Conservation (phyloP, 2,113 vertebrate genomes). For the Trinectes maculatus region DNA sequence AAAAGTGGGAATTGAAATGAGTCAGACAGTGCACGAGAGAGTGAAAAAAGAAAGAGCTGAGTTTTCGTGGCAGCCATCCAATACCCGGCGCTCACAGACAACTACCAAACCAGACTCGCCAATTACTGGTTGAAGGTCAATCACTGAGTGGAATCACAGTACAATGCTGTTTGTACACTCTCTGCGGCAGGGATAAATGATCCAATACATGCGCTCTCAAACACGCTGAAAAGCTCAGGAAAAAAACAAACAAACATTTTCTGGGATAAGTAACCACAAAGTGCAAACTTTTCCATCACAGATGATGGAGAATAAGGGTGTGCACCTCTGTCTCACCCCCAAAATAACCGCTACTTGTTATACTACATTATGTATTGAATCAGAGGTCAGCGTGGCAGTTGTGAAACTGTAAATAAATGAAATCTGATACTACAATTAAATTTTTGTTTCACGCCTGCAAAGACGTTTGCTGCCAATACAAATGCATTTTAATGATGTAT, state of each 20-base stretch:
- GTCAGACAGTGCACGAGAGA: not conserved
- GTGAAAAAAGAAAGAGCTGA: conserved; percentile 8
- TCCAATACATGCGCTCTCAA: conserved; percentile 28
- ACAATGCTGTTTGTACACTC: conserved; percentile 55
- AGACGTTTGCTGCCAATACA: no score
- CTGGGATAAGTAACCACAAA: not conserved
- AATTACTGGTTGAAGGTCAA: conserved; percentile 67
- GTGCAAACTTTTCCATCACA: conserved; percentile 16
- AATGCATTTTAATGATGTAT: no score
- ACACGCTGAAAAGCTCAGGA: conserved; percentile 17
- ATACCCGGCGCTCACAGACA: conserved; percentile 33
- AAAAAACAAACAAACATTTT: conserved; percentile 2
- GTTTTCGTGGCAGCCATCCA: conserved; percentile 53
- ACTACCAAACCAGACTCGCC: conserved; percentile 45
- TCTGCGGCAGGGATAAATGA: conserved; percentile 37
- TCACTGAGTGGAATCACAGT: conserved; percentile 58
- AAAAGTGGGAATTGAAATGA: not conserved
- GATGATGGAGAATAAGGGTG: not conserved
- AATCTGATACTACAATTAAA: no score
- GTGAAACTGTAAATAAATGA: no score
- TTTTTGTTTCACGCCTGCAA: no score
- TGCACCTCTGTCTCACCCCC: no score
- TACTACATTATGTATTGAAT: no score
- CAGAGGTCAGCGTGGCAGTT: no score
- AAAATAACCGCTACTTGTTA: no score